Evolutionary conservation across 92 coral and sea anemone genomes (phyloP).

Genomic region (Palythoa heliodiscus): DNA sequence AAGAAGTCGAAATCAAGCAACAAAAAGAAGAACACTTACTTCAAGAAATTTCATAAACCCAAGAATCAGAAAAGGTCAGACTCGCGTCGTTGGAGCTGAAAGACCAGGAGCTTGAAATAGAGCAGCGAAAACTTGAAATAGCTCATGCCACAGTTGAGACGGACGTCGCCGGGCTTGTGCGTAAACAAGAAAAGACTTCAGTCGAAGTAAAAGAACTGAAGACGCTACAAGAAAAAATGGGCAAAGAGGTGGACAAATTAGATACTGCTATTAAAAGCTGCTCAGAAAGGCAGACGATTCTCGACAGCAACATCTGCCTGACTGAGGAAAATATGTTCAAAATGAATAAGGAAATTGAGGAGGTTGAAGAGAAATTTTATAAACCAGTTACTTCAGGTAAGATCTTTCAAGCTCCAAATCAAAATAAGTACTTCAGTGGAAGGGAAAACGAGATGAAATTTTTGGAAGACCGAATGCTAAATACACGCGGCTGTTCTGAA

Average conservation of each 20-base stretch:
- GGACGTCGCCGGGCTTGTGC: not conserved
- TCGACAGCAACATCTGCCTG: too few species aligned
- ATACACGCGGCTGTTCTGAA: not conserved
- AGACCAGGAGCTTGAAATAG: not conserved
- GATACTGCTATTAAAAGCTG: too few species aligned
- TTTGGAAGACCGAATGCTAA: constrained; percentile 10
- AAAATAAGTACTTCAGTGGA: constrained; percentile 57
- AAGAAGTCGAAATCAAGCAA: constrained; percentile 9
- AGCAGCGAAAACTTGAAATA: not conserved
- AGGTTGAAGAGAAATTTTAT: not conserved
- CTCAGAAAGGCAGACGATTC: too few species aligned
- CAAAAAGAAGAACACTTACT: not conserved
- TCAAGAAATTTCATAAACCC: not conserved
- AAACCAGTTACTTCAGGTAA: too few species aligned
- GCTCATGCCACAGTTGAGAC: constrained; percentile 1
- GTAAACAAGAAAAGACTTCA: not conserved
- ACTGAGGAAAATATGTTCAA: too few species aligned
- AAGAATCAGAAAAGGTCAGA: not conserved
- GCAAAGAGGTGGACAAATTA: too few species aligned
- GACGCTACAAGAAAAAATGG: not conserved
- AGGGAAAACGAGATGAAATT: constrained; percentile 37
- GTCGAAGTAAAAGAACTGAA: too few species aligned
- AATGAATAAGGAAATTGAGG: constrained; percentile 2
- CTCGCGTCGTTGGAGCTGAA: not conserved
- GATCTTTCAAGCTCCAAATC: too few species aligned